Base-by-base conservation (phyloP, 2,113 vertebrate species). In the Serinus canaria region DNA sequence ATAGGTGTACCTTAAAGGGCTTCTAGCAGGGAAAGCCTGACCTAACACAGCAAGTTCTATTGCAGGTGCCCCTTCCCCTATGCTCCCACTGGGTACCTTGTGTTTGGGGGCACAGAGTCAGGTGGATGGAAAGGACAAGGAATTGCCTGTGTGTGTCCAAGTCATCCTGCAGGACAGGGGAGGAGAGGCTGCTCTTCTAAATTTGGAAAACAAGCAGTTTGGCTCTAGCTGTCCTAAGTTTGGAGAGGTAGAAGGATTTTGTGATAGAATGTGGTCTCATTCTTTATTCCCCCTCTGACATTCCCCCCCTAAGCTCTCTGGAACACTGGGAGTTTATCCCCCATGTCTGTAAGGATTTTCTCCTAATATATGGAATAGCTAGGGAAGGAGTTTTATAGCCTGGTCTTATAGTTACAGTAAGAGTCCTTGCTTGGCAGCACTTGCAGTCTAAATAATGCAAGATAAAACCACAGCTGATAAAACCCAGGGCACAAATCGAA, bases 391-490 rank as follows among this genome's bases (percentile, higher is more conserved):
- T 64, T 91, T 80, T 88, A 63, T 27, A 39, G 33, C 52, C 66
- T 87, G 50, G 63, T 69, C 46, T 80, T 59, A 24, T 1, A 13
- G 41, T 60, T 83, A 33, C 2, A 6, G 73, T 44, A 46, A 63
- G 28, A 49, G 67, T 53, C 53, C 35, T 75, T 80, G 35, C 27
- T 43, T 69, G 72, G 33, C 84, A 93, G 47, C 23, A 56, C 68
- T 88, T 90, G 64, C 44, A 83, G 18, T 59, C 68, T 83, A 67
- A 95, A 90, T 86, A 95, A 80, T 52, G 56, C 67, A 83, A 83
- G 85, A 86, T 73, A 83, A 94, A 95, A 70, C 59, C 25, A 0
- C 87, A 89, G 55, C 46, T 85, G 93, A 86, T 94, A 92, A 93
- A 70, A 58, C 25, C 19, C 62, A 67, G 55, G 76, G 59, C 83